phyloP scores from a whole-genome alignment of 2,888 invertebrate genomes.

The Lathronympha strigana region DNA sequence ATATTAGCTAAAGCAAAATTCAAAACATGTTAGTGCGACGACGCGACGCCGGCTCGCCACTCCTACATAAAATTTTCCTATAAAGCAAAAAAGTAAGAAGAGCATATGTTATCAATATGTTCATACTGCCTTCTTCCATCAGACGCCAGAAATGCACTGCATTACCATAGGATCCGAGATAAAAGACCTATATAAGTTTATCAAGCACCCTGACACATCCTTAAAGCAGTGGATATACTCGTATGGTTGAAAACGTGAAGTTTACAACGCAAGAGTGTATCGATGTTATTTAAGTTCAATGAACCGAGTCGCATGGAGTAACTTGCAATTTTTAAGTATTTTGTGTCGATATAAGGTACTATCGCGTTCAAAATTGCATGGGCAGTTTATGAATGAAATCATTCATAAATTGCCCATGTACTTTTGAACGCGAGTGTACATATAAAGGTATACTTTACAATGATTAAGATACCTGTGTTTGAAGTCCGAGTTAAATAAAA shows the following conservation, averaged over 20 bases:
- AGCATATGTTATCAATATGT: neutral
- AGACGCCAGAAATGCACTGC: slow-evolving; percentile 17
- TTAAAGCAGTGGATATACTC: neutral
- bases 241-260: slow-evolving; percentile 17
- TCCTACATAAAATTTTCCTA: slow-evolving; percentile 24
- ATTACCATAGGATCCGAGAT: slow-evolving; percentile 39
- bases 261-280: slow-evolving; percentile 3
- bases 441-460: too few species aligned
- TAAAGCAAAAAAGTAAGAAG: neutral
- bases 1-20: slow-evolving; percentile 25
- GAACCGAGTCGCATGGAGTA: slow-evolving; percentile 19
- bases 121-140: slow-evolving; percentile 7
- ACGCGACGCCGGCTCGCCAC: slow-evolving; percentile 17
- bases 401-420: too few species aligned
- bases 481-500: too few species aligned
- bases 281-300: slow-evolving; percentile 22
- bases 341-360: neutral
- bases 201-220: neutral
- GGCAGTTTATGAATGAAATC: too few species aligned
- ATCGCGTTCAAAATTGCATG: too few species aligned
- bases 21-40: slow-evolving; percentile 25
- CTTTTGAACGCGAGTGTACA: too few species aligned
- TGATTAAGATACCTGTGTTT: too few species aligned
- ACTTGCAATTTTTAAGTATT: slow-evolving; percentile 34
- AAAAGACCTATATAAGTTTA: slow-evolving; percentile 31